A percentile compares a stretch with the other conserved stretches of the same genome.
Evolutionary conservation across 92 coral and sea anemone species (phyloP).

Genomic region (Epizoanthus illoricatus): DNA sequence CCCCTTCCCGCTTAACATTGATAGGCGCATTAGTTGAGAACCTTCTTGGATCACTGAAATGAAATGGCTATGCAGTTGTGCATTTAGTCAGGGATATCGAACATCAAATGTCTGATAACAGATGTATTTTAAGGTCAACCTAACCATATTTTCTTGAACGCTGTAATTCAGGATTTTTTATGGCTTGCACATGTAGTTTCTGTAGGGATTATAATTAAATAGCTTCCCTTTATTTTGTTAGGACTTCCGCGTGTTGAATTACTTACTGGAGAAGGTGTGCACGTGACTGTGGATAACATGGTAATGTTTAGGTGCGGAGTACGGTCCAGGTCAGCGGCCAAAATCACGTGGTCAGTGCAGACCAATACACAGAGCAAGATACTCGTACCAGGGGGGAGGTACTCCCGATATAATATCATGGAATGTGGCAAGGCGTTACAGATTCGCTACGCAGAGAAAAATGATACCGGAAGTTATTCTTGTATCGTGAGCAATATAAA

Average conservation of each 20-base stretch:
- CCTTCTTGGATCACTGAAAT: too few species aligned
- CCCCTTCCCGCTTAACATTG: too few species aligned
- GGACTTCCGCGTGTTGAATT: neutral
- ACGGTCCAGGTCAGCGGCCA: neutral
- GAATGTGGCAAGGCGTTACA: slow-evolving; percentile 23
- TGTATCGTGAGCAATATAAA: neutral
- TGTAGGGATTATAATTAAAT: too few species aligned
- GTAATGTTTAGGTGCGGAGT: slow-evolving; percentile 17
- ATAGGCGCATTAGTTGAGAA: too few species aligned
- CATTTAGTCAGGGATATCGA: too few species aligned
- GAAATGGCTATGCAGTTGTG: too few species aligned
- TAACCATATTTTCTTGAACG: too few species aligned
- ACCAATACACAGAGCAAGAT: neutral
- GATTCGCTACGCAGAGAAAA: neutral
- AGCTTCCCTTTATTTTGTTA: neutral
- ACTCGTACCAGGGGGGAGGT: slow-evolving; percentile 12
- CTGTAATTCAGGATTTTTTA: too few species aligned
- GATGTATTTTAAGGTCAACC: too few species aligned
- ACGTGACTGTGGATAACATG: neutral
- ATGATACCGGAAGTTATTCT: slow-evolving; percentile 14
- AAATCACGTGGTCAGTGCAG: neutral
- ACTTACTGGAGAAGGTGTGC: neutral
- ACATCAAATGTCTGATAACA: too few species aligned
- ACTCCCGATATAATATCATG: neutral
- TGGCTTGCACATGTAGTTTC: too few species aligned